A percentile compares a stretch with the other conserved stretches of the same genome.
Evolutionary conservation across 2,797 vertebrate genomes (phyloP).

Genomic region (Myotis pilosus): DNA sequence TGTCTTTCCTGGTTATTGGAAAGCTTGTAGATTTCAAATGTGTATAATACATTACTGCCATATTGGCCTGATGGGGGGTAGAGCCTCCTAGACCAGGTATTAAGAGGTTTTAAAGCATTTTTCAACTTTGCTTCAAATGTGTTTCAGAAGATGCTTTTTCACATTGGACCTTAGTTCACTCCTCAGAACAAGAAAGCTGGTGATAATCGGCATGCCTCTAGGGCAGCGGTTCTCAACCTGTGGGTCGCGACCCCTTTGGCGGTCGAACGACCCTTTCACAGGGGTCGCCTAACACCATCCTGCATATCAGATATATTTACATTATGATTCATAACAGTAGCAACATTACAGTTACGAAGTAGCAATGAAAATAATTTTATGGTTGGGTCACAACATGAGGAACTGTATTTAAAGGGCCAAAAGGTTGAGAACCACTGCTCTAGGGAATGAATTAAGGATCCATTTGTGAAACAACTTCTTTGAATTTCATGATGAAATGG

Average conservation of each 20-base stretch:
- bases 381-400: too few species aligned
- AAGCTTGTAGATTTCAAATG: neutral
- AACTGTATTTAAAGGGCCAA: too few species aligned
- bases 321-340: too few species aligned
- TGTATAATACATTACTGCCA: neutral
- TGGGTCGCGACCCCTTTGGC: too few species aligned
- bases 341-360: too few species aligned
- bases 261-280: too few species aligned
- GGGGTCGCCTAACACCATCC: too few species aligned
- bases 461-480: conserved; percentile 29
- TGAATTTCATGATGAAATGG: conserved; percentile 38
- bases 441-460: conserved; percentile 20
- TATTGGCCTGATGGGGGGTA: neutral
- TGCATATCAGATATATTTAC: too few species aligned
- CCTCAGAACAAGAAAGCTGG: neutral
- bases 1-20: neutral
- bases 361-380: too few species aligned
- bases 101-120: neutral
- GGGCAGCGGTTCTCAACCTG: neutral
- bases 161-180: neutral
- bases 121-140: neutral
- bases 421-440: neutral
- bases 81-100: neutral
- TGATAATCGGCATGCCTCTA: neutral
- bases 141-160: neutral